These are phyloP conservation scores for Protula sp. DNA, from an alignment of 2,888 invertebrate species.

Conservation along the genomic window DNA sequence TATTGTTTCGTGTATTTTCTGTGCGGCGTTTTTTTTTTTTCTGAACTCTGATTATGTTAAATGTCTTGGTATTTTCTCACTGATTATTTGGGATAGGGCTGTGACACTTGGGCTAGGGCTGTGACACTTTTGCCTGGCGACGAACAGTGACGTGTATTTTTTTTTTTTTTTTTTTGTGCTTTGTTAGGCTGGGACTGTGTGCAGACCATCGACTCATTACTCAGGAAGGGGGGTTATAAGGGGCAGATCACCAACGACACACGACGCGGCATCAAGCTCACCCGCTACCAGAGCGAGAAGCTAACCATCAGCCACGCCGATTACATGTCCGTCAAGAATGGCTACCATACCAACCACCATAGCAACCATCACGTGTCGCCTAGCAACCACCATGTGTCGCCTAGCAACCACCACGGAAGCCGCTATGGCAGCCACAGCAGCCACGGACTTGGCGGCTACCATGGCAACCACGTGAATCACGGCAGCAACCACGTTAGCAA, in stretches of 20 bases:
- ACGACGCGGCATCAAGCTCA: slow-evolving; percentile 83
- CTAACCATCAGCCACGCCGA: slow-evolving; percentile 59
- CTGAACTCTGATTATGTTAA: too few relatives aligned
- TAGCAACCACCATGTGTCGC: background rate
- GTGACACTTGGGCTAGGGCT: too few relatives aligned
- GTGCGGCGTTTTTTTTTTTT: too few relatives aligned
- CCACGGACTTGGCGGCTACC: too few relatives aligned
- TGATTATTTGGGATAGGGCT: too few relatives aligned
- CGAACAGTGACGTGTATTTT: too few relatives aligned
- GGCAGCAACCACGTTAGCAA: background rate
- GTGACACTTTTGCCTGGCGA: too few relatives aligned
- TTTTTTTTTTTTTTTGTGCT: too few relatives aligned
- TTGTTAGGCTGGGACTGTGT: slow-evolving; percentile 99
- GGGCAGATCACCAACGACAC: slow-evolving; percentile 58
- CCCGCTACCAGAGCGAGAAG: slow-evolving; percentile 94
- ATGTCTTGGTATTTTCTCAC: too few relatives aligned
- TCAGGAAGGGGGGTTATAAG: slow-evolving; percentile 95
- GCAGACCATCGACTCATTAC: slow-evolving; percentile 94
- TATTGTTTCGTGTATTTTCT: too few relatives aligned
- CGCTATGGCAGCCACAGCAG: background rate
- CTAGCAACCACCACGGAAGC: background rate
- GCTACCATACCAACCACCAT: background rate
- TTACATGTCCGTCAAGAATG: slow-evolving; percentile 19
- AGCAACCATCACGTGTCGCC: background rate
- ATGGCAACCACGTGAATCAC: background rate